A percentile compares a stretch with the other conserved stretches of the same genome.
These are phyloP conservation scores for Prietella phreatophila DNA, from an alignment of 2,113 vertebrate genomes.

Conservation along the genomic window DNA sequence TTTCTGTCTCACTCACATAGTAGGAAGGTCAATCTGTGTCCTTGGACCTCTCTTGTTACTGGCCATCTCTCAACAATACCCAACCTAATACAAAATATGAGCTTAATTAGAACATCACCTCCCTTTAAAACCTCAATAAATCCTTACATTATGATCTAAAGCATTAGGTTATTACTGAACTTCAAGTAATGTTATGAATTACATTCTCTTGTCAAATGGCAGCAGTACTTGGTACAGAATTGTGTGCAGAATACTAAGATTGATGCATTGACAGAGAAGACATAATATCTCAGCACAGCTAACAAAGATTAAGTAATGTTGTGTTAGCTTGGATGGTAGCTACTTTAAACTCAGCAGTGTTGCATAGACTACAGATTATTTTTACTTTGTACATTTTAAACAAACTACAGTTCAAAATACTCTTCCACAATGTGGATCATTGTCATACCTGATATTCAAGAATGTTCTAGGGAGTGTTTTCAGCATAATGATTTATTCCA, in stretches of 20 bases:
- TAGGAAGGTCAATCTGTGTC: conserved; percentile 6
- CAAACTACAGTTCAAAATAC: not conserved
- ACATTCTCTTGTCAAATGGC: conserved; percentile 6
- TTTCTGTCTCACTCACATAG: not conserved
- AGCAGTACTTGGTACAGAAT: not conserved
- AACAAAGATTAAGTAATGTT: not conserved
- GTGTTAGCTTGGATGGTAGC: not conserved
- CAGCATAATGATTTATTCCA: not conserved
- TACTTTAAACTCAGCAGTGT: not conserved
- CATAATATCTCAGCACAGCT: not conserved
- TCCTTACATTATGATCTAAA: conserved; percentile 8
- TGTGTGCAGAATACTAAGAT: not conserved
- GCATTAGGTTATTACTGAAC: not conserved
- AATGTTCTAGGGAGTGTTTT: not conserved
- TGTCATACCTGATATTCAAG: not conserved
- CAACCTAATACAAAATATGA: not conserved
- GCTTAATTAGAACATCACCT: not conserved
- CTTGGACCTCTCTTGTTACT: not conserved
- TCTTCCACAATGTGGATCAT: not conserved
- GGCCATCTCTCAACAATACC: not conserved
- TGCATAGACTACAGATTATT: not conserved
- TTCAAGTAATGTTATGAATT: conserved; percentile 12
- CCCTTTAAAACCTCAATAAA: conserved; percentile 7
- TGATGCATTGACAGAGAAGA: not conserved
- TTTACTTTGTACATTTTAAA: not conserved